Percentiles rank a stretch among this genome's conserved stretches.
Conservation (phyloP, 2,888 invertebrate species). For the Cartodere bifasciata region DNA sequence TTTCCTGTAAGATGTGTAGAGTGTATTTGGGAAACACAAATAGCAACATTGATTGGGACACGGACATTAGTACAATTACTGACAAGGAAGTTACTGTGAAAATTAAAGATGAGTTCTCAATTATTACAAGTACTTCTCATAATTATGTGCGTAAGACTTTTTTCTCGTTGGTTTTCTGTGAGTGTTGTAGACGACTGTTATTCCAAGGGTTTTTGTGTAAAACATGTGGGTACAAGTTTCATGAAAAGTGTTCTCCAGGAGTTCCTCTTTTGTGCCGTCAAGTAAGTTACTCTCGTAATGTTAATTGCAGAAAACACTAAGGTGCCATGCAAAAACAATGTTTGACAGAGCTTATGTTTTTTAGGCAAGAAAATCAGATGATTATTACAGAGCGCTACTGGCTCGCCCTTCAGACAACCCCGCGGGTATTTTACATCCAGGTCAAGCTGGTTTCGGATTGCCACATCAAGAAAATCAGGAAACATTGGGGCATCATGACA, state of each 20-base stretch:
- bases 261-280: constrained; percentile 85
- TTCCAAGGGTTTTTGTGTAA: constrained; percentile 96
- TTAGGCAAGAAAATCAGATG: constrained; percentile 66
- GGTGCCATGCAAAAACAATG: too few species aligned
- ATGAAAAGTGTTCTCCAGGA: constrained; percentile 84
- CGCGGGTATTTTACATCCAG: constrained; percentile 54
- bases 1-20: constrained; percentile 85
- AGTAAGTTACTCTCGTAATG: constrained; percentile 29
- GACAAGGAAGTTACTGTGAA: constrained; percentile 85
- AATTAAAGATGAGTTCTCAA: constrained; percentile 73
- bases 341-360: too few species aligned
- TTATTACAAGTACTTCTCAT: constrained; percentile 87
- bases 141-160: constrained; percentile 95
- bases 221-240: constrained; percentile 95
- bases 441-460: constrained; percentile 45
- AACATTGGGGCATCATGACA: constrained; percentile 73
- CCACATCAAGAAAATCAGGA: constrained; percentile 40
- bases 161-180: constrained; percentile 93
- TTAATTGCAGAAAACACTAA: too few species aligned
- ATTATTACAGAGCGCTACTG: constrained; percentile 66
- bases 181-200: constrained; percentile 83
- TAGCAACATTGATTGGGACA: constrained; percentile 80
- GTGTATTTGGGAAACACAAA: constrained; percentile 56
- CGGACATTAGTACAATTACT: constrained; percentile 75
- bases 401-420: constrained; percentile 49